phyloP scores from a whole-genome alignment of 2,888 invertebrate genomes.

The Drosophila formosana region DNA sequence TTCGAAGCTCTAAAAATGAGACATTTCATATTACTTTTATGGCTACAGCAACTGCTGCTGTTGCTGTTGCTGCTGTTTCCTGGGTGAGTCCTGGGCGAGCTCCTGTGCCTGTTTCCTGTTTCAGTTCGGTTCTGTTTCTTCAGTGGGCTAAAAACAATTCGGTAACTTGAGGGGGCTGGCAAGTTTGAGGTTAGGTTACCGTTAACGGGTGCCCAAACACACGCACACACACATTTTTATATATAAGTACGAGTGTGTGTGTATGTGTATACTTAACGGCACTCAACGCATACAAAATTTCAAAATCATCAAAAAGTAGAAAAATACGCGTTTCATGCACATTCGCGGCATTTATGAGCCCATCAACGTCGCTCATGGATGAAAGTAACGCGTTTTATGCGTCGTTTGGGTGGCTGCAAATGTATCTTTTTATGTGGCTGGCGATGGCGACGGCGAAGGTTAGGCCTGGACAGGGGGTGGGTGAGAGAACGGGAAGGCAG shows the following conservation, averaged over 20 bases:
- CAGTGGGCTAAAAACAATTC: conserved; percentile 79
- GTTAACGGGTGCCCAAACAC: conserved; percentile 57
- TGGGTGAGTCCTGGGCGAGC: conserved; percentile 4
- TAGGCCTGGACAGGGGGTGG: conserved; percentile 1
- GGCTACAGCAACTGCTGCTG: conserved; percentile 73
- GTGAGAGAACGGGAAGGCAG: not conserved
- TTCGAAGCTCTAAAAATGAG: conserved; percentile 81
- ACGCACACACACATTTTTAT: conserved; percentile 9
- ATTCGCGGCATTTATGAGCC: conserved; percentile 82
- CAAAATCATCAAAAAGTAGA: conserved; percentile 82
- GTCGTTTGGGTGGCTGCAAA: conserved; percentile 80
- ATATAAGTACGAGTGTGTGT: conserved; percentile 13
- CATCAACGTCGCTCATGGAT: conserved; percentile 82
- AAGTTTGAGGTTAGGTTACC: conserved; percentile 69
- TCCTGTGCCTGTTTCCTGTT: conserved; percentile 20
- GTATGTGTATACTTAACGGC: conserved; percentile 68
- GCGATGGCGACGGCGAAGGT: conserved; percentile 10
- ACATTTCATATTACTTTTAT: conserved; percentile 81
- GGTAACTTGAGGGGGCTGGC: conserved; percentile 32
- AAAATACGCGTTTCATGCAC: conserved; percentile 82
- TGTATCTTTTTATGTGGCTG: conserved; percentile 79
- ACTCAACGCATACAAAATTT: conserved; percentile 82
- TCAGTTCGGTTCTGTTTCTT: conserved; percentile 3
- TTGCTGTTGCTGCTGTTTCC: too few relatives aligned
- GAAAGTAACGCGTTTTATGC: conserved; percentile 82